Conservation (phyloP, 2,113 vertebrate species). For the Corythornis madagascariensis region DNA sequence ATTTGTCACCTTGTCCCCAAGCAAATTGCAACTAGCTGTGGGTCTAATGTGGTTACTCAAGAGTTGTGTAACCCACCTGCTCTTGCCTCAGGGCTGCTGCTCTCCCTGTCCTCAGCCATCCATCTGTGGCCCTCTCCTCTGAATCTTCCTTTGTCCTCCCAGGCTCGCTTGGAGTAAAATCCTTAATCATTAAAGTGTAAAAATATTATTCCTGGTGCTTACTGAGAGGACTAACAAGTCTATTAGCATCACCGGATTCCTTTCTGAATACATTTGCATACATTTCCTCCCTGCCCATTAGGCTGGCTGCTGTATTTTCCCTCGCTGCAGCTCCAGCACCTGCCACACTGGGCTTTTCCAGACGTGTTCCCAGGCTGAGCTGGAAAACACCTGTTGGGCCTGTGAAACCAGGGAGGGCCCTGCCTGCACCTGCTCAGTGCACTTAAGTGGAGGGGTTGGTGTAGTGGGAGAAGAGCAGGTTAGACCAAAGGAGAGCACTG, state of each 20-base stretch:
- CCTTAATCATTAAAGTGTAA: slow-evolving; percentile 8
- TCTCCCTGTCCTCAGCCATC: not conserved
- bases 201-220: slow-evolving; percentile 35
- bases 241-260: slow-evolving; percentile 23
- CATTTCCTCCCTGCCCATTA: slow-evolving; percentile 61
- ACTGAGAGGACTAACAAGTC: slow-evolving; percentile 25
- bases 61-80: not conserved
- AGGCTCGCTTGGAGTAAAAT: not conserved
- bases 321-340: slow-evolving; percentile 13
- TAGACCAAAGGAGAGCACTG: accelerated
- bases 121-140: accelerated
- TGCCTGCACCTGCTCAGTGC: not conserved
- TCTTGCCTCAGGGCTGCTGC: not conserved
- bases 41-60: not conserved
- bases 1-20: not conserved
- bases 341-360: slow-evolving; percentile 34
- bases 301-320: slow-evolving; percentile 47
- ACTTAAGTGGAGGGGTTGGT: accelerated
- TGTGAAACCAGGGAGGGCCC: accelerated
- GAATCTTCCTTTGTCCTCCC: not conserved
- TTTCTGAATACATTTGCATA: slow-evolving; percentile 63
- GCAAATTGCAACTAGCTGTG: accelerated
- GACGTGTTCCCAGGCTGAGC: not conserved
- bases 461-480: accelerated
- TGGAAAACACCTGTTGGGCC: not conserved